Evolutionary conservation across 1,140 invertebrate genomes (phyloP).

Genomic region (Drosophila yakuba): DNA sequence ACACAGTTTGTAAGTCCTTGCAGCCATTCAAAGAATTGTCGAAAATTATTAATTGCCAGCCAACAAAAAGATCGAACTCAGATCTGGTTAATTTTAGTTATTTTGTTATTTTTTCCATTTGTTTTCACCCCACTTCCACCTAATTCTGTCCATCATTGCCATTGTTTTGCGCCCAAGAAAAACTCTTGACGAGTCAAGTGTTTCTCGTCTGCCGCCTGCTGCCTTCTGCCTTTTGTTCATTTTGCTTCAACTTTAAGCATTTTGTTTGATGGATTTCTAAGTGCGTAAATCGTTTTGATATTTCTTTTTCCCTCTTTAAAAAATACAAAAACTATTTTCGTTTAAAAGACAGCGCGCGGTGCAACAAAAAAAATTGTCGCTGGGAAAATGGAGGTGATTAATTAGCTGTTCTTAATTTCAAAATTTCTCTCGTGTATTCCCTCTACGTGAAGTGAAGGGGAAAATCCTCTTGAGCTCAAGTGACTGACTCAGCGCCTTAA

Average conservation of each 20-base stretch:
- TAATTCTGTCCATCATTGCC: conserved; percentile 52
- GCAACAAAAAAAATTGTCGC: conserved; percentile 40
- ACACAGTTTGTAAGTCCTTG: not conserved
- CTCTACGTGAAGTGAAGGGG: conserved; percentile 29
- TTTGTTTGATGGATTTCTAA: conserved; percentile 80
- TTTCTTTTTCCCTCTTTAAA: conserved; percentile 25
- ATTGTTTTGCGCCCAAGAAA: conserved; percentile 3
- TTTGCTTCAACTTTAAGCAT: conserved; percentile 15
- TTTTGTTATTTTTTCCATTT: not conserved
- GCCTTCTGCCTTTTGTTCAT: conserved; percentile 38
- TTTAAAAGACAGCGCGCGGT: not conserved
- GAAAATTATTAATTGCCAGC: conserved; percentile 24
- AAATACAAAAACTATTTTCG: conserved; percentile 41
- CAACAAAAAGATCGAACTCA: conserved; percentile 7
- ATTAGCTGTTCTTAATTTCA: conserved; percentile 49
- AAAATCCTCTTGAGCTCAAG: conserved; percentile 64
- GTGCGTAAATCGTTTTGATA: conserved; percentile 72
- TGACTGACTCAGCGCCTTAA: conserved; percentile 68
- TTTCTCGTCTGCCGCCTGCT: conserved; percentile 35
- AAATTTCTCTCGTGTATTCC: conserved; percentile 17
- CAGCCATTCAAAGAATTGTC: conserved; percentile 17
- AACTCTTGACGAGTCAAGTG: conserved; percentile 62
- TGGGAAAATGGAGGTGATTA: conserved; percentile 58
- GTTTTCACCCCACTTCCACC: conserved; percentile 12
- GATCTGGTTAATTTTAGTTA: conserved; percentile 64